Percentiles rank a stretch among this genome's conserved stretches.
phyloP scores from a whole-genome alignment of 2,888 invertebrate genomes.

The Pseudanteris insignis region DNA sequence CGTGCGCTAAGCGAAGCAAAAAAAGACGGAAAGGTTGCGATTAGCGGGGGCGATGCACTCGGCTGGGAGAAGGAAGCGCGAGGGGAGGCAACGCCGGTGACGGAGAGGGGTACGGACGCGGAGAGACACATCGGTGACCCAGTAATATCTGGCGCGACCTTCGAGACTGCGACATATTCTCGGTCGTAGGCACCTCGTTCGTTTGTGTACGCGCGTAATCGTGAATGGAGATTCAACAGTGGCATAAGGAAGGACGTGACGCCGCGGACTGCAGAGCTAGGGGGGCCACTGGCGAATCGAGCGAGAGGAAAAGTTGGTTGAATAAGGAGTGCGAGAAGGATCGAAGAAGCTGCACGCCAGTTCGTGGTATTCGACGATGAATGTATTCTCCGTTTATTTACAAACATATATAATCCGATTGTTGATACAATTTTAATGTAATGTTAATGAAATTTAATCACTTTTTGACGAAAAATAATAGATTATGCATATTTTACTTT shows the following conservation, averaged over 20 bases:
- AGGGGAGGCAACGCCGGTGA: too few species aligned
- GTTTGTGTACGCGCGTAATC: conserved; percentile 22
- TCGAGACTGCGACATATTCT: conserved; percentile 37
- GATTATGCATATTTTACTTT: too few species aligned
- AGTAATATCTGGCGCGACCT: conserved; percentile 40
- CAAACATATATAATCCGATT: too few species aligned
- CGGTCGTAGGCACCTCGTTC: conserved; percentile 26
- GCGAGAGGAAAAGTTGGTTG: not conserved
- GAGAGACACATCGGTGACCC: conserved; percentile 29
- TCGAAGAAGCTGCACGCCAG: too few species aligned
- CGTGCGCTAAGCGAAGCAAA: conserved; percentile 11
- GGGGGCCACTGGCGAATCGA: conserved; percentile 7
- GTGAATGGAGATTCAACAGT: conserved; percentile 34
- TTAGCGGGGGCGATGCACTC: conserved; percentile 30
- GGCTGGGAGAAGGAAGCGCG: too few species aligned
- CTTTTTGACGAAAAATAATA: too few species aligned
- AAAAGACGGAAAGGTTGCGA: conserved; percentile 19
- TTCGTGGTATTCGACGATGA: too few species aligned
- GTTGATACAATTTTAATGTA: too few species aligned
- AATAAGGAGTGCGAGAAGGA: too few species aligned
- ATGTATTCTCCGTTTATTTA: too few species aligned
- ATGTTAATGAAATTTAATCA: too few species aligned
- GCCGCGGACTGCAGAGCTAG: too few species aligned
- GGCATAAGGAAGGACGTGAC: conserved; percentile 7
- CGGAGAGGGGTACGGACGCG: conserved; percentile 5